phyloP scores from a whole-genome alignment of 2,113 vertebrate species.

The Amblyornis subalaris region DNA sequence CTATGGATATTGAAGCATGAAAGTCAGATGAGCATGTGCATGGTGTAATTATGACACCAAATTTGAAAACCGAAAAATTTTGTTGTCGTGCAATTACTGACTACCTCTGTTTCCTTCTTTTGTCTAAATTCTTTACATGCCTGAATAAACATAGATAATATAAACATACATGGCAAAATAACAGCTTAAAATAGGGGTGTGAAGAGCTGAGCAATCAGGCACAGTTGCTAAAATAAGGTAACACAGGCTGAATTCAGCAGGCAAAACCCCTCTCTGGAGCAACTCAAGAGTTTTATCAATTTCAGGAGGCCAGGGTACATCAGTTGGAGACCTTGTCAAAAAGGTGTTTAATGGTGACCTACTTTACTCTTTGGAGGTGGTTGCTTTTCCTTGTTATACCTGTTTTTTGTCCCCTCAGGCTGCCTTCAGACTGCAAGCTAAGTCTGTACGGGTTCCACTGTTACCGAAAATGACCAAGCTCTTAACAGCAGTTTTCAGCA shows the following conservation, averaged over 20 bases:
- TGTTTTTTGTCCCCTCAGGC: slow-evolving; percentile 3
- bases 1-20: neutral
- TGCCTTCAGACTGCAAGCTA: neutral
- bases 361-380: neutral
- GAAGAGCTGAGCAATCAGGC: neutral
- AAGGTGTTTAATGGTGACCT: neutral
- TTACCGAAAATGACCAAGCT: neutral
- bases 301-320: neutral
- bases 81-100: neutral
- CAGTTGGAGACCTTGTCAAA: neutral
- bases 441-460: neutral
- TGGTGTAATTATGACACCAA: neutral
- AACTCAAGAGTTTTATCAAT: neutral
- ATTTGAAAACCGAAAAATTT: neutral
- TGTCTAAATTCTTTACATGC: neutral
- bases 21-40: neutral
- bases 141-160: neutral
- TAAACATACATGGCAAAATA: neutral
- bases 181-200: neutral
- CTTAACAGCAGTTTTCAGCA: neutral
- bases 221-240: neutral
- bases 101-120: neutral
- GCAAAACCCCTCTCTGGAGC: neutral
- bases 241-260: neutral
- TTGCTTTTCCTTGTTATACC: slow-evolving; percentile 4